phyloP scores from a whole-genome alignment of 2,888 invertebrate genomes.

The Agrochola lota region DNA sequence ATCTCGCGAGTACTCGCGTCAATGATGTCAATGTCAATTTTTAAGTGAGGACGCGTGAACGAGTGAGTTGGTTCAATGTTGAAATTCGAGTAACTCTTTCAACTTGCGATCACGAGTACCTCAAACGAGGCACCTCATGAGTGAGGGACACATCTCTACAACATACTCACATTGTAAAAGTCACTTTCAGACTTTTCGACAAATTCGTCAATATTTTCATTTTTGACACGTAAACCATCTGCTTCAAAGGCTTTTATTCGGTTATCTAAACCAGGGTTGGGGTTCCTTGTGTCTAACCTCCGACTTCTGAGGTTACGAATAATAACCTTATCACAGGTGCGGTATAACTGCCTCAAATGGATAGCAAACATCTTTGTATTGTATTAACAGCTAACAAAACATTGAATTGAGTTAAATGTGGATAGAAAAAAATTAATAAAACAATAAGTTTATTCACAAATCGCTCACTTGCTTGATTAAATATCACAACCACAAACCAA shows the following conservation, averaged over 20 bases:
- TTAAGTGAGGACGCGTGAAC: no score
- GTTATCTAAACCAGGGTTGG: slow-evolving; percentile 83
- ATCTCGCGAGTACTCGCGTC: no score
- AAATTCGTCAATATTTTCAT: slow-evolving; percentile 82
- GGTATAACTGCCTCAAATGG: slow-evolving; percentile 75
- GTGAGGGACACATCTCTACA: no score
- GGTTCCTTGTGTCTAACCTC: slow-evolving; percentile 66
- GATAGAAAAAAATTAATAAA: neutral
- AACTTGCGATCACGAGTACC: no score
- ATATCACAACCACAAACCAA: no score
- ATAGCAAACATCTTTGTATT: slow-evolving; percentile 75
- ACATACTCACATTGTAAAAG: slow-evolving; percentile 80
- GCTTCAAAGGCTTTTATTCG: slow-evolving; percentile 78
- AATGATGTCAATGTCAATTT: no score
- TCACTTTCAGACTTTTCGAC: slow-evolving; percentile 84
- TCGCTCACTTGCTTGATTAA: slow-evolving; percentile 1
- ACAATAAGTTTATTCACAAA: neutral
- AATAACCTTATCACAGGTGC: slow-evolving; percentile 78
- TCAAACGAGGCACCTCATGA: no score
- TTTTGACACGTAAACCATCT: slow-evolving; percentile 77
- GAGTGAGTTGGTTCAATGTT: no score
- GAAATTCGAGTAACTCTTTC: no score
- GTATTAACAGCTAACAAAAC: neutral
- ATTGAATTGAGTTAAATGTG: neutral
- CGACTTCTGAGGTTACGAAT: slow-evolving; percentile 78